phyloP scores from a whole-genome alignment of 1,140 invertebrate genomes.

The Lepidotrigona ventralis region DNA sequence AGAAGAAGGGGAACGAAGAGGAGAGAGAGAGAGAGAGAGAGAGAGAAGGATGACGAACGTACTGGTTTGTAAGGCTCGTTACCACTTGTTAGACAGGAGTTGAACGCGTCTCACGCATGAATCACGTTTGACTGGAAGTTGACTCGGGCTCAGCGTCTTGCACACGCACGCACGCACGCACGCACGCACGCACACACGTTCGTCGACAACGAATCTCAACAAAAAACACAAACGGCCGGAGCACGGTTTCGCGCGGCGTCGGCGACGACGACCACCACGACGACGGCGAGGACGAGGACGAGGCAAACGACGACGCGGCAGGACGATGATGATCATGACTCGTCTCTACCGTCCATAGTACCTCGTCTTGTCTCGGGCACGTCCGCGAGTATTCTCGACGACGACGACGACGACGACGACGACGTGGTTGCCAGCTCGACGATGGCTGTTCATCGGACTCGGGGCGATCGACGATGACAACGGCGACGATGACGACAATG shows the following conservation, averaged over 20 bases:
- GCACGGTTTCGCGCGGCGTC: conserved; percentile 44
- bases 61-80: conserved; percentile 34
- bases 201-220: conserved; percentile 29
- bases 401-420: background rate
- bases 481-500: background rate
- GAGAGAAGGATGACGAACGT: background rate
- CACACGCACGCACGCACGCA: conserved; percentile 27
- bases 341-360: conserved; percentile 41
- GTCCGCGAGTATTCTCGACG: conserved; percentile 13
- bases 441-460: conserved; percentile 5
- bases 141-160: conserved; percentile 27
- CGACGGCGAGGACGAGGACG: conserved; percentile 38
- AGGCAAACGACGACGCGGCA: conserved; percentile 34
- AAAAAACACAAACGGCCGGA: conserved; percentile 17
- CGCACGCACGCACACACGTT: conserved; percentile 23
- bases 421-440: background rate
- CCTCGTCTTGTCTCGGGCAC: conserved; percentile 27
- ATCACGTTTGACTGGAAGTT: conserved; percentile 6
- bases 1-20: background rate
- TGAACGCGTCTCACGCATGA: conserved; percentile 37
- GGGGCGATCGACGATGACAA: background rate
- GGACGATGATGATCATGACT: conserved; percentile 50
- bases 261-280: conserved; percentile 31
- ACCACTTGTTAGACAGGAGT: conserved; percentile 44
- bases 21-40: background rate